A percentile compares a stretch with the other conserved stretches of the same genome.
Evolutionary conservation across 2,888 invertebrate genomes (phyloP).

Genomic region (Tridacna gigas): DNA sequence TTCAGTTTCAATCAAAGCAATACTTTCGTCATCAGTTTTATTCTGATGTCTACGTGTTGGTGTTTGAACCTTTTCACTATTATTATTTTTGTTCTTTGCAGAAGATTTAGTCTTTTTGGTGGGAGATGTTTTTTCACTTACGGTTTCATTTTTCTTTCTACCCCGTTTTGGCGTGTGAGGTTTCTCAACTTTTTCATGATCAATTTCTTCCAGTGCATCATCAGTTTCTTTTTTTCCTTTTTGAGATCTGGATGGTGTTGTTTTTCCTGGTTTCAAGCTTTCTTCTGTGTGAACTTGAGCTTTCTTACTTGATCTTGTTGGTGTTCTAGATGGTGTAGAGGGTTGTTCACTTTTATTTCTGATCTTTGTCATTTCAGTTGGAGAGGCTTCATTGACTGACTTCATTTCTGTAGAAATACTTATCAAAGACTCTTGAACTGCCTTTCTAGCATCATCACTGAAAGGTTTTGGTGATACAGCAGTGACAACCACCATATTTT

Average conservation of each 20-base stretch:
- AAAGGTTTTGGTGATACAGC: slow-evolving; percentile 46
- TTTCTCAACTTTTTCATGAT: slow-evolving; percentile 23
- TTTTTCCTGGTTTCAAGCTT: background rate
- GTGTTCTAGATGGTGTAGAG: slow-evolving; percentile 32
- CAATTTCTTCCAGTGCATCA: slow-evolving; percentile 4
- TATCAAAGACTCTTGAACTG: slow-evolving; percentile 53
- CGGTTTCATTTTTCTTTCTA: slow-evolving; percentile 19
- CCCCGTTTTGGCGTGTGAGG: slow-evolving; percentile 34
- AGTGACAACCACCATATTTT: slow-evolving; percentile 33
- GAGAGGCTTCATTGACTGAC: slow-evolving; percentile 33
- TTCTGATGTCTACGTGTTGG: slow-evolving; percentile 6
- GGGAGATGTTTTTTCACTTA: background rate
- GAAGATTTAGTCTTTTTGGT: slow-evolving; percentile 15
- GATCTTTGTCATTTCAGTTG: slow-evolving; percentile 42
- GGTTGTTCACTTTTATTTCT: slow-evolving; percentile 26
- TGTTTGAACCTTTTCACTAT: slow-evolving; percentile 2
- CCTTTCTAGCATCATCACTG: slow-evolving; percentile 42
- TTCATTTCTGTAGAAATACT: slow-evolving; percentile 40
- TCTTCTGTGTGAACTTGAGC: background rate
- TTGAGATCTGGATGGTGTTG: slow-evolving; percentile 3
- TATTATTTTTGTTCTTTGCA: slow-evolving; percentile 45
- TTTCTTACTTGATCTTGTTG: slow-evolving; percentile 35
- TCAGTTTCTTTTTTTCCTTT: slow-evolving; percentile 8
- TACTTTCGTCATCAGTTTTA: slow-evolving; percentile 26
- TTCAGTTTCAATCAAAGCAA: slow-evolving; percentile 15